Evolutionary conservation across 1,140 invertebrate genomes (phyloP), one percentile per base, ranked within the genome.

Genomic region (Thaumetopoea pityocampa): DNA sequence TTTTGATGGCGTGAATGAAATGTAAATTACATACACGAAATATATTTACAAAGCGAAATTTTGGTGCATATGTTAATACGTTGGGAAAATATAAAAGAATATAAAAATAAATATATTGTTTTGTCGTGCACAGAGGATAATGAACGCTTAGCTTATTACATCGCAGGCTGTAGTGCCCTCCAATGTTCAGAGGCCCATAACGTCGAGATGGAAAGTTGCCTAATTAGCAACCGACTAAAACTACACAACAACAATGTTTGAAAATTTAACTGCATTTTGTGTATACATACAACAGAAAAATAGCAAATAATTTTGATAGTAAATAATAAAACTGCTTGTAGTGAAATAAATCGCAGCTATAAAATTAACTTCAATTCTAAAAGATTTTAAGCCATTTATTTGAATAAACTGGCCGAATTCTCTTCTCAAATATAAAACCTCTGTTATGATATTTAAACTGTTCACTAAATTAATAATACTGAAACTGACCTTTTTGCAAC

Each of bases 151-250:
- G 43, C 40, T 45, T 61, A 54, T 56, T 53, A 55, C 51, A 42
- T 42, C 28, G 47, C 48, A 40, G 51, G 26, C 56, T 47, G 41
- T 54, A 65, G 64, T 28, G 40, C 59, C 38, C 63, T 74, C 40
- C 55, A 58, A 20, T 57, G 38, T 54, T 76, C 47, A 43, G 65
- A 67, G 48, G 48, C 18, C 55, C 57, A 55, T 52, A 36, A 26
- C 41, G 50, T 17, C 35, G 60, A 54, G 62, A 44, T 62, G 47
- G 27, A 67, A 60, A 73, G 58, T 72, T 77, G 61, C 59, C 63
- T 73, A 77, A 77, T 77, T 77, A 77, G 60, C 59, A 59, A 66
- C 49, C 56, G 43, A 58, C 55, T 49, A 59, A 48, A 50, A 28
- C 44, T 53, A 43, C 35, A 8, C 40, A 54, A 53, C 38, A 57